Percentiles rank a stretch among this genome's conserved stretches.
phyloP scores from a whole-genome alignment of 92 coral and sea anemone genomes.

The Phenganax subtilis region DNA sequence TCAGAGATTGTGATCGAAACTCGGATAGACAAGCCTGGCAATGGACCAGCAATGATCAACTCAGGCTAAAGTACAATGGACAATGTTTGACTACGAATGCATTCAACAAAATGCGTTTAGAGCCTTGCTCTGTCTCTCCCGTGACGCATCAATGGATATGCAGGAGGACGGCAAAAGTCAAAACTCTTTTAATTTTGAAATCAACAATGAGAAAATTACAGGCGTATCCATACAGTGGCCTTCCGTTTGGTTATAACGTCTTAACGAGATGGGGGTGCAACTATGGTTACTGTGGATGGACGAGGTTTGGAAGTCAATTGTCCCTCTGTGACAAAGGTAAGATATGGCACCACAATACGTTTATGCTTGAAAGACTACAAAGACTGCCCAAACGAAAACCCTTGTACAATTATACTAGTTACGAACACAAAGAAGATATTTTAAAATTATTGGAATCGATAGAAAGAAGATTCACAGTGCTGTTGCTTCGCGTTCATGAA shows the following conservation, averaged over 20 bases:
- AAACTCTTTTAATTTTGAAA: not conserved
- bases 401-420: too few relatives aligned
- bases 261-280: not conserved
- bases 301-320: not conserved
- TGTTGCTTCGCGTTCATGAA: too few relatives aligned
- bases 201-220: not conserved
- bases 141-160: not conserved
- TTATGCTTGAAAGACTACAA: not conserved
- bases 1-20: not conserved
- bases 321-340: conserved; percentile 18
- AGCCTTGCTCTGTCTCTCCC: not conserved
- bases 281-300: not conserved
- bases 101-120: not conserved
- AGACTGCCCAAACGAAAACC: not conserved
- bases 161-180: not conserved
- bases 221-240: not conserved
- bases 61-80: not conserved
- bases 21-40: not conserved
- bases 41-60: not conserved
- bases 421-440: too few relatives aligned
- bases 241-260: not conserved
- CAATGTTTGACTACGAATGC: not conserved
- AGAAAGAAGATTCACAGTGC: too few relatives aligned
- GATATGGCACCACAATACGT: not conserved
- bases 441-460: too few relatives aligned